Percentiles rank a stretch among this genome's conserved stretches.
These are phyloP conservation scores for Penaeus monodon DNA, from an alignment of 2,888 invertebrate species.

Conservation along the genomic window DNA sequence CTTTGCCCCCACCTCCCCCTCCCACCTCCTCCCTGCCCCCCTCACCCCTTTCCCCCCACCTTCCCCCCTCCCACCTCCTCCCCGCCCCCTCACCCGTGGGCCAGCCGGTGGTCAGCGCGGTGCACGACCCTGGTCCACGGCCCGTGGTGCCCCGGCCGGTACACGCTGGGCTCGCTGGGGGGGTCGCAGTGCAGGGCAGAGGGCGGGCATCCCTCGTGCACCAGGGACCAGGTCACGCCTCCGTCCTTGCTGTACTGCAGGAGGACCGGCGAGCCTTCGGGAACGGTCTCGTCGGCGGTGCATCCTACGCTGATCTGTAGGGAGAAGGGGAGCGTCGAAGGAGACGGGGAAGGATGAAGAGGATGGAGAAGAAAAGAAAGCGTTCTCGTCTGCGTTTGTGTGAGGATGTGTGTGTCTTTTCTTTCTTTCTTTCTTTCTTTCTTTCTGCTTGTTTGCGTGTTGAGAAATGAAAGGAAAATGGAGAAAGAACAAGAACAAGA, in stretches of 20 bases:
- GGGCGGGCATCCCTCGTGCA: conserved; percentile 69
- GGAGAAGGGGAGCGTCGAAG: too few species aligned
- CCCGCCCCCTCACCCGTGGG: conserved; percentile 47
- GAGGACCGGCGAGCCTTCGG: conserved; percentile 66
- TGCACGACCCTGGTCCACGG: conserved; percentile 50
- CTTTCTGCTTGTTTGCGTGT: too few species aligned
- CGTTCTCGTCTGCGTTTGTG: too few species aligned
- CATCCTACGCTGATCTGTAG: conserved; percentile 62
- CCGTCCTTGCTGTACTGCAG: conserved; percentile 70
- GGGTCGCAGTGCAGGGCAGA: conserved; percentile 68
- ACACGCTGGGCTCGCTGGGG: conserved; percentile 66
- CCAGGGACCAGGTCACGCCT: conserved; percentile 69
- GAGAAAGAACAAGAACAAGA: too few species aligned
- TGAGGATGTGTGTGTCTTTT: too few species aligned
- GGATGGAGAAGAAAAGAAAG: too few species aligned
- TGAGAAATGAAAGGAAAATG: too few species aligned
- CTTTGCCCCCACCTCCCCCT: background rate
- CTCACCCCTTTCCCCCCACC: background rate
- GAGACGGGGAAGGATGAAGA: too few species aligned
- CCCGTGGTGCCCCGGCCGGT: conserved; percentile 48
- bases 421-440: too few species aligned
- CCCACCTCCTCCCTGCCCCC: background rate
- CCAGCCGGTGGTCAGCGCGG: conserved; percentile 54
- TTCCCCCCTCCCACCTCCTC: background rate
- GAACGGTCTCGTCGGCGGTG: background rate